Evolutionary conservation across 2,113 vertebrate species (phyloP), one percentile per base, ranked within the genome.

Genomic region (Lepus americanus): DNA sequence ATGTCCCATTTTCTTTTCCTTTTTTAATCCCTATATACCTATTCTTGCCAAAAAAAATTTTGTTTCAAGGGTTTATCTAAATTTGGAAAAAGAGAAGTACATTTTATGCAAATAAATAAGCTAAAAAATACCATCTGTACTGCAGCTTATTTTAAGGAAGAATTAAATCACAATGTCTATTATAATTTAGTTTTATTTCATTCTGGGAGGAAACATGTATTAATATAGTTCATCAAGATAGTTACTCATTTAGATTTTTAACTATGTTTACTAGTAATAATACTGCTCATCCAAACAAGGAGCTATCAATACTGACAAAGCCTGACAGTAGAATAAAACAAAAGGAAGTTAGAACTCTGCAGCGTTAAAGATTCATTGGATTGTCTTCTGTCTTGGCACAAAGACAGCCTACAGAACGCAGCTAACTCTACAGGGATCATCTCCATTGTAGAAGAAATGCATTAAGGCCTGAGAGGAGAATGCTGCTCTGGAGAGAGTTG

Each of bases 1-100:
- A 61, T 53, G 88, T 78, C 20, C 90, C 74, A 95, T 98, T 98
- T 98, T 96, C 96, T 79, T 97, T 97, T 97, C 94, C 95, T 95
- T 96, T 95, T 97, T 95, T 77, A 87, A 59, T 29, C 51, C 92
- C 94, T 96, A 97, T 93, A 96, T 97, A 96, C 83, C 73, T 95
- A 78, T 73, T 95, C 91, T 92, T 70, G 89, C 39, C 87, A 98
- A 97, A 72, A 97, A 96, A 97, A 92, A 39, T 69, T 51, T 82
- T 72, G 94, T 96, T 97, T 97, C 91, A 96, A 96, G 98, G 90
- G 74, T 31, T 97, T 23, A 0, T 64, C 85, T 96, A 90, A 96
- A 95, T 98, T 98, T 93, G 72, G 76, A 95, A 51, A 95, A 36
- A 49, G 13, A 86, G 76, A 82, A 80, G 19, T 49, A 90, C 1